Evolutionary conservation across 2,113 vertebrate genomes (phyloP), one percentile per base, ranked within the genome.

Genomic region (Petroica traversi): DNA sequence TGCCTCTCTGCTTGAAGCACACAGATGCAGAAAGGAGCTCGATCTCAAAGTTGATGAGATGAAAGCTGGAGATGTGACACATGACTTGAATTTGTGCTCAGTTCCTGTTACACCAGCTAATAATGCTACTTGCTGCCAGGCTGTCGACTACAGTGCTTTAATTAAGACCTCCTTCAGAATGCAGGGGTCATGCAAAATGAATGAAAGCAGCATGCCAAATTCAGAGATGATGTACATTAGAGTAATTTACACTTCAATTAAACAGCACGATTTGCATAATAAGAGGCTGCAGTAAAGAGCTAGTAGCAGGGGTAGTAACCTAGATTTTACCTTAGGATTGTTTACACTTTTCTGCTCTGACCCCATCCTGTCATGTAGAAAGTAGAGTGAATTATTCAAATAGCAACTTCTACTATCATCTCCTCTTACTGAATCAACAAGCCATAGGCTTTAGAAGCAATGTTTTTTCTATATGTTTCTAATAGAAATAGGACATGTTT

Each of bases 191-290:
- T 63, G 31, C 59, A 90, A 96, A 93, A 94, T 86, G 92, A 96
- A 94, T 84, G 88, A 88, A 95, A 97, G 90, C 75, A 95, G 91
- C 79, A 77, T 55, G 85, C 88, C 79, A 88, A 63, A 95, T 90
- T 93, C 85, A 93, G 79, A 94, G 72, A 85, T 86, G 63, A 94
- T 95, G 95, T 93, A 88, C 94, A 88, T 92, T 92, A 85, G 66
- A 52, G 95, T 82, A 94, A 96, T 94, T 95, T 88, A 88, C 76
- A 92, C 94, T 97, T 94, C 92, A 96, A 88, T 94, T 97, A 94
- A 94, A 88, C 63, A 59, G 75, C 36, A 61, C 9, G n/a, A 86
- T 97, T 97, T 94, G 83, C 92, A 96, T 93, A 95, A 83, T 93
- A 93, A 94, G 83, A 76, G 49, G 17, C 67, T 95, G 59, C 64